Evolutionary conservation across 37 sponge, comb jelly and placozoan genomes (phyloP), one percentile per base, ranked within the genome.

Genomic region (Aplysina aerophoba): DNA sequence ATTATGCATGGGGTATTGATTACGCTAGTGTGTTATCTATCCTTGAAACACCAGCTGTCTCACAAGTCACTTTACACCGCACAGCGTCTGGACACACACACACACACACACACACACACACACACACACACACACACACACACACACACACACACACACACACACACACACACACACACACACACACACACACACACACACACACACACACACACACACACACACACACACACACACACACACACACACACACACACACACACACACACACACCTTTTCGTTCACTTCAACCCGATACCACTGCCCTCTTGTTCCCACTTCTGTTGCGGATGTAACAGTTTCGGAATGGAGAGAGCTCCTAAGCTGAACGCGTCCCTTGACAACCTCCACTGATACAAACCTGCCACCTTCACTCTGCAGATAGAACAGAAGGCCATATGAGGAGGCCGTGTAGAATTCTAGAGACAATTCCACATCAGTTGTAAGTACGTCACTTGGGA

Each of bases 171-270:
- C 50, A 11, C 50, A 44, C 3, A 44, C 50, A 44, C 50, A 44
- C 50, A 44, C 50, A 44, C 50, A 44, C 50, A 44, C 50, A 44
- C 50, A 44, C 50, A 44, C 50, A 44, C 50, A 44, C 50, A 44
- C 50, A 44, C 50, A 44, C 50, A 44, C 50, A 44, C 50, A 44
- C 50, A 44, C 50, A 44, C 61, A 73, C 85, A 73, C 85, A 73
- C 85, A 72, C 85, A 85, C 85, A 85, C 85, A 85, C 58, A 38
- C 36, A 30, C 31, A 57, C 34, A 86, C 21, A 4, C 55, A 56
- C 36, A 22, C 83, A 64, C 83, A 82, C 83, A 81, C 62, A 60
- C 21, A 36, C 35, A 59, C 83, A 63, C 67, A 82, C 30, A 27
- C 83, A 63, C 38, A 63, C 37, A 82, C 19, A 24, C 67, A 31